A percentile compares a stretch with the other conserved stretches of the same genome.
Evolutionary conservation across 2,888 invertebrate species (phyloP).

Genomic region (Papilio demoleus): DNA sequence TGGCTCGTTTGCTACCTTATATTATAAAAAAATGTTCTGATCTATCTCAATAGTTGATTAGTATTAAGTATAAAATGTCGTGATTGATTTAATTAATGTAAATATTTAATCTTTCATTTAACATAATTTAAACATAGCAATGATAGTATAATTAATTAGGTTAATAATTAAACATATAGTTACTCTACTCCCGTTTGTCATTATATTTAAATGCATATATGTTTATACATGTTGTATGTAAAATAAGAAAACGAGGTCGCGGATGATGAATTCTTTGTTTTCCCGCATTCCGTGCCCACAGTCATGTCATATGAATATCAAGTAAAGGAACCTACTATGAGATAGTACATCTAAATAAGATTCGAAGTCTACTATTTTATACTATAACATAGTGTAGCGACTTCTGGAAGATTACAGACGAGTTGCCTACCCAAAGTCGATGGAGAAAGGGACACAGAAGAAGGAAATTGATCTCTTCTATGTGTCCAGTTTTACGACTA

Average conservation of each 20-base stretch:
- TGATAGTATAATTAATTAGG: constrained; percentile 10
- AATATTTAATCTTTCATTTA: neutral
- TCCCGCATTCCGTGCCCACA: constrained; percentile 23
- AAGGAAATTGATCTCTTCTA: no score
- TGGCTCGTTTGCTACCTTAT: no score
- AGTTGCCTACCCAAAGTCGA: no score
- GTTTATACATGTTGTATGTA: constrained; percentile 27
- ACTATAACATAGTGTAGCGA: no score
- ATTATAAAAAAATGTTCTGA: no score
- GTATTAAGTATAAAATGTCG: neutral
- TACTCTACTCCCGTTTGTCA: neutral
- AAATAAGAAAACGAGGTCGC: constrained; percentile 35
- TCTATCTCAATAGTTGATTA: neutral
- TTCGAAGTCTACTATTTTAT: no score
- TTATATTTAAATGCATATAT: neutral
- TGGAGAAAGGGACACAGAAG: no score
- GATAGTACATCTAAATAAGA: neutral
- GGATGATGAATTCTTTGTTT: constrained; percentile 31
- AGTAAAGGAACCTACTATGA: neutral
- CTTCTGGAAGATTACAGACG: no score
- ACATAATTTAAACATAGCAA: constrained; percentile 5
- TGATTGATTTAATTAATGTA: neutral
- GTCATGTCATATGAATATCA: constrained; percentile 11
- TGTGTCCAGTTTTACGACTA: no score
- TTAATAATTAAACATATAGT: neutral